Evolutionary conservation across 37 sponge, comb jelly and placozoan species (phyloP), one percentile per base, ranked within the genome.

Genomic region (Chondrosia reniformis): DNA sequence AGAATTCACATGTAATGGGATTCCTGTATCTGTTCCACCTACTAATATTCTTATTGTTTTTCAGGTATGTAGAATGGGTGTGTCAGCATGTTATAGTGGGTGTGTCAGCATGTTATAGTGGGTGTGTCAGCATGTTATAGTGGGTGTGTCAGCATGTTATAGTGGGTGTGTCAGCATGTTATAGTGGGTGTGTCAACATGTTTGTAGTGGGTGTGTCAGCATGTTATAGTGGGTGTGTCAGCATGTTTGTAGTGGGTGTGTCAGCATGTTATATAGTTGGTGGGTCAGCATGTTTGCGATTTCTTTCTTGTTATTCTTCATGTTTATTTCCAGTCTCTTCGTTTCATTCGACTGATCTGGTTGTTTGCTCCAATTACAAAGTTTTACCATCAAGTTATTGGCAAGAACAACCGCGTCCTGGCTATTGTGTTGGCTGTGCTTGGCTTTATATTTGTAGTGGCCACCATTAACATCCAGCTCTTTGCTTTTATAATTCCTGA

Each of bases 271-370:
- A 8, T 67, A 22, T 15, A 13, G 43, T 30, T 36, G 37, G 6
- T 19, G 61, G n/a, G 61, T 59, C 28, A 6, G 30, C 61, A 19
- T 59, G 61, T 7, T 5, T 30, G n/a, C 28, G 22, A 30, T 40
- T 30, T 30, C 19, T 67, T 5, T 67, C 40, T 15, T 10, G 43
- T 30, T 36, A 15, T 28, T 15, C 8, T 67, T 67, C 39, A 10
- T 67, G 28, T 22, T 63, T n/a, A 15, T 22, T 7, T 10, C 3
- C 80, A 86, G 81, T 74, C 86, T 27, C 36, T 65, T 10, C 76
- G 86, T n/a, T 40, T 80, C 54, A 67, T 76, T 27, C 81, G 86
- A 5, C 61, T 86, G 46, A 15, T 80, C 22, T 66, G 77, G 3
- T 25, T 75, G 36, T 55, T 13, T 22, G 13, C 28, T 17, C 28